phyloP scores from a whole-genome alignment of 2,797 vertebrate species.

The Halcyon chelicuti region DNA sequence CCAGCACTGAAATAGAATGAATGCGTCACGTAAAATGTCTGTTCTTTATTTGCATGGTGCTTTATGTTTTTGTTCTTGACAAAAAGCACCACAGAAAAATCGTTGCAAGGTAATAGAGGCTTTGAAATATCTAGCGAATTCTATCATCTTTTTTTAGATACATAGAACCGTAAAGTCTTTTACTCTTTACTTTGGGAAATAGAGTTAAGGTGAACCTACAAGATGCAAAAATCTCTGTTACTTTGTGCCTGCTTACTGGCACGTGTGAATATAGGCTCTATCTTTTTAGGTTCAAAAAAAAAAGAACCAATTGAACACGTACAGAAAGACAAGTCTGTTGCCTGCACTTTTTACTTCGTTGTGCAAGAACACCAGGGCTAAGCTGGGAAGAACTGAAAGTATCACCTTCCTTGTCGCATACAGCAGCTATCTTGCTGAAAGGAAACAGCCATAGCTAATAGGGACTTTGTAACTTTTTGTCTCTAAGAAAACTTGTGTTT shows the following conservation, averaged over 20 bases:
- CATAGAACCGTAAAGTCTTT: neutral
- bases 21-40: neutral
- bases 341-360: neutral
- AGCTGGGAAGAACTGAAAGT: neutral
- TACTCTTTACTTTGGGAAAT: neutral
- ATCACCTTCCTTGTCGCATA: neutral
- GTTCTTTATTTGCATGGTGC: neutral
- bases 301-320: neutral
- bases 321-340: neutral
- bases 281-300: neutral
- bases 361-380: fast-evolving
- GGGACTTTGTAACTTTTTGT: neutral
- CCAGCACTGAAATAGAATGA: neutral
- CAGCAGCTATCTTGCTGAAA: neutral
- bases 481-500: neutral
- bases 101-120: neutral
- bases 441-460: neutral
- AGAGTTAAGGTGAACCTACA: neutral
- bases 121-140: neutral
- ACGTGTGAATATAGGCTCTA: neutral
- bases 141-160: neutral
- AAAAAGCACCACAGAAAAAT: neutral
- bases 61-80: neutral
- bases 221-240: neutral
- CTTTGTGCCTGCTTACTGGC: neutral